Base-by-base conservation (phyloP, 2,113 vertebrate genomes). In the Rynchops niger region DNA sequence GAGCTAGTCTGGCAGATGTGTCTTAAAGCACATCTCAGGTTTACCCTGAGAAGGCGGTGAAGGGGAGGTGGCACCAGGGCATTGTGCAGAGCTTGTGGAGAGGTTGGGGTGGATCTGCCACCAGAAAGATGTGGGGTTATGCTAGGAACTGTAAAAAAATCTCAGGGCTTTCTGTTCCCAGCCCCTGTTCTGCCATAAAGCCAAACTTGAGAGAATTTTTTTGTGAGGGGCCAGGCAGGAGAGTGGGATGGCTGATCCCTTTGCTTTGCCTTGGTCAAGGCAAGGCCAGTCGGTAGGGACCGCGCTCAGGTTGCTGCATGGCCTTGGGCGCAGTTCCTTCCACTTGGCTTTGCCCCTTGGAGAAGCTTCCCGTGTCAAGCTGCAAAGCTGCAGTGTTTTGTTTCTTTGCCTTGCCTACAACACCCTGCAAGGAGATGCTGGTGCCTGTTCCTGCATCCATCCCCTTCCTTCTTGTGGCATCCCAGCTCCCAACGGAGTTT, bases 251-350 rank as follows among this genome's bases (percentile, higher is more conserved):
- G 22, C 43, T 65, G 43, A 36, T 79, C 38, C 23, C 40, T 74
- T 91, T 63, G 52, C 9, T 26, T 87, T 96, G 40, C n/a, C 62
- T 67, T 82, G 38, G 11, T 23, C 7, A 7, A 63, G 21, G 29
- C 71, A 42, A 3, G 23, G 43, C 29, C 17, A n/a, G 43, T 36
- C 9, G 5, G n/a, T 32, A 40, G 55, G 42, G 15, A 82, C 53
- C 0, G 0, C 0, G 6, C 27, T 83, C 11, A 45, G 63, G 42
- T 59, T 1, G 1, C 71, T 66, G 18, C 1, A 2, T 36, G 67
- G 22, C 30, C 58, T 53, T 25, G 53, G 34, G 59, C 43, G 59
- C 43, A 16, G 53, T 32, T 86, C 20, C 71, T 86, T 87, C 50
- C 9, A 4, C 42, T 18, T 30, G 45, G 14, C 15, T 90, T 81